A percentile compares a stretch with the other conserved stretches of the same genome.
Evolutionary conservation across 2,113 vertebrate species (phyloP).

Genomic region (Chauna torquata): DNA sequence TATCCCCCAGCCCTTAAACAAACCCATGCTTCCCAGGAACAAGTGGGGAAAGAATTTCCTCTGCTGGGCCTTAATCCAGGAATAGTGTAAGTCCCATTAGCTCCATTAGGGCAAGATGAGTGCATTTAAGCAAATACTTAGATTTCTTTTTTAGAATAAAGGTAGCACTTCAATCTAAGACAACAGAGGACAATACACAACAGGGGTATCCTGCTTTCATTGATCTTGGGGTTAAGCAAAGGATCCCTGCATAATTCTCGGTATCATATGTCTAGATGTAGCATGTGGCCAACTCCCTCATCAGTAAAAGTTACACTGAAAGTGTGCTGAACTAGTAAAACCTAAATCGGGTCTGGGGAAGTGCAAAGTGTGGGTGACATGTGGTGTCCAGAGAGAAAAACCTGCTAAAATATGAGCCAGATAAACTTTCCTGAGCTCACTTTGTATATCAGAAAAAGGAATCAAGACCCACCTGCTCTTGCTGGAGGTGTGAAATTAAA

Average conservation of each 20-base stretch:
- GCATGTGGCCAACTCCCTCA: background rate
- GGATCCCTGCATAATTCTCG: background rate
- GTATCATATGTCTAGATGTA: background rate
- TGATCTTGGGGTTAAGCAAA: background rate
- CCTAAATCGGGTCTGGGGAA: too few relatives aligned
- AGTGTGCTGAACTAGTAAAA: background rate
- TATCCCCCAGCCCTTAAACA: background rate
- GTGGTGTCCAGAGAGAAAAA: background rate
- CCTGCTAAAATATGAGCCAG: background rate
- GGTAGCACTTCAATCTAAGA: background rate
- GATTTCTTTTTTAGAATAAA: background rate
- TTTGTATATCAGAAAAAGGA: background rate
- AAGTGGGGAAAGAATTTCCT: background rate
- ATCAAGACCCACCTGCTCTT: background rate
- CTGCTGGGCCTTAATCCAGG: background rate
- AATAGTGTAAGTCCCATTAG: background rate
- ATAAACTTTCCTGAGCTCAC: background rate
- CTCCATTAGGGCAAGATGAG: background rate
- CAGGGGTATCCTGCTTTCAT: background rate
- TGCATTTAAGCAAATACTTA: background rate
- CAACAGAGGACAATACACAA: background rate
- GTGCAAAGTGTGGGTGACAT: background rate
- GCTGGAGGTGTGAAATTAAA: conserved; percentile 17
- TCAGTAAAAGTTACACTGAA: too few relatives aligned
- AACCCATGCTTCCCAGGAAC: background rate